Evolutionary conservation across 1,140 invertebrate species (phyloP), one percentile per base, ranked within the genome.

Genomic region (Orchesella cincta): DNA sequence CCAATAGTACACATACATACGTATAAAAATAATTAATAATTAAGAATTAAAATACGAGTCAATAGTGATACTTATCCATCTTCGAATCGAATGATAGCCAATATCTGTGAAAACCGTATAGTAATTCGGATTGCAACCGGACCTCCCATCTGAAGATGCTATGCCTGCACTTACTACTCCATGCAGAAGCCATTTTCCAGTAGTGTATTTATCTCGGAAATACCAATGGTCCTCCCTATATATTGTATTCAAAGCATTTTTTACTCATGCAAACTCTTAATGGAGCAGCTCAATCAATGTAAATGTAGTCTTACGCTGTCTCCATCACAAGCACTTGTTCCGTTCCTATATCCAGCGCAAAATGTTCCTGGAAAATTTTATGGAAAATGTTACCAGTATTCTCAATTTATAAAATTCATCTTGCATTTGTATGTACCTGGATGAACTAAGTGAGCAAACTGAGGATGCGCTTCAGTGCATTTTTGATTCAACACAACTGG

Each of bases 251-350:
- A 46, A 46, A 46, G 5, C 52, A 57, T 57, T 3, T 20, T 46
- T 46, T 20, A 46, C 8, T 46, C 8, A 46, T 12, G 20, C 8
- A 12, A 46, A 46, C 8, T 46, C 39, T 46, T 46, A 12, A 20
- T 20, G 20, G 5, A 18, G 5, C 18, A 46, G 18, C 18, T 46
- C 18, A 5, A 46, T 46, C 5, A 46, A 46, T 46, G 18, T 46
- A 46, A 46, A n/a, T 57, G 54, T 23, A 67, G n/a, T n/a, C 29
- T 62, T 18, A 67, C 62, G n/a, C 62, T 67, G n/a, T 67, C 62
- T 8, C 62, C 62, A 23, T 67, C 62, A 67, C 62, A 67, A 33
- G 62, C 62, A 33, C 26, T 31, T 5, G 62, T 67, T 31, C 62
- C 62, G 23, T 67, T 67, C 14, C 26, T 26, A 67, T 67, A 67